Evolutionary conservation across 2,888 invertebrate species (phyloP).

Genomic region (Steinernema scapterisci): DNA sequence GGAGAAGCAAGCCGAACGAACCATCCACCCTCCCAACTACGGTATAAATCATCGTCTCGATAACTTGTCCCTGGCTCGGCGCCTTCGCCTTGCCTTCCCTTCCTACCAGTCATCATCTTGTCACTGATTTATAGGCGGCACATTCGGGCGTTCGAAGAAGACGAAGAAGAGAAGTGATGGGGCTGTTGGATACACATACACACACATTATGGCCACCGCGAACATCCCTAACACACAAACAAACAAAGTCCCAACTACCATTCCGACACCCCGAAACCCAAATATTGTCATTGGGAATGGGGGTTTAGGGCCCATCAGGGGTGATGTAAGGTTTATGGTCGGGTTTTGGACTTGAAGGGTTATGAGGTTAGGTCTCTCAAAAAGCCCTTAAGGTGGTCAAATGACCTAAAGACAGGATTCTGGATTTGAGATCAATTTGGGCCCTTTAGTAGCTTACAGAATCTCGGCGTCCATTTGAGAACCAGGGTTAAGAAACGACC

Average conservation of each 20-base stretch:
- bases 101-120: conserved; percentile 11
- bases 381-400: too few species aligned
- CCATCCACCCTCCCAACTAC: background rate
- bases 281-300: too few species aligned
- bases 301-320: too few species aligned
- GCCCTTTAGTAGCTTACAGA: too few species aligned
- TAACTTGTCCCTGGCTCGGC: conserved; percentile 29
- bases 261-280: background rate
- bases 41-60: conserved; percentile 33
- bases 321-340: too few species aligned
- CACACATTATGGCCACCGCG: conserved; percentile 27
- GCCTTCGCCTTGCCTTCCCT: background rate
- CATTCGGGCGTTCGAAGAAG: conserved; percentile 14
- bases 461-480: too few species aligned
- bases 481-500: background rate
- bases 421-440: too few species aligned
- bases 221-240: conserved; percentile 9
- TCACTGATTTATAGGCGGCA: conserved; percentile 28
- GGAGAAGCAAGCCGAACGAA: too few species aligned
- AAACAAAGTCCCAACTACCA: background rate
- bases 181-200: background rate
- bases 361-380: too few species aligned
- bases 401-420: too few species aligned
- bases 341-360: too few species aligned
- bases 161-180: background rate